A percentile compares a stretch with the other conserved stretches of the same genome.
These are phyloP conservation scores for Amblyopsis hoosieri DNA, from an alignment of 2,797 vertebrate species.

Conservation along the genomic window DNA sequence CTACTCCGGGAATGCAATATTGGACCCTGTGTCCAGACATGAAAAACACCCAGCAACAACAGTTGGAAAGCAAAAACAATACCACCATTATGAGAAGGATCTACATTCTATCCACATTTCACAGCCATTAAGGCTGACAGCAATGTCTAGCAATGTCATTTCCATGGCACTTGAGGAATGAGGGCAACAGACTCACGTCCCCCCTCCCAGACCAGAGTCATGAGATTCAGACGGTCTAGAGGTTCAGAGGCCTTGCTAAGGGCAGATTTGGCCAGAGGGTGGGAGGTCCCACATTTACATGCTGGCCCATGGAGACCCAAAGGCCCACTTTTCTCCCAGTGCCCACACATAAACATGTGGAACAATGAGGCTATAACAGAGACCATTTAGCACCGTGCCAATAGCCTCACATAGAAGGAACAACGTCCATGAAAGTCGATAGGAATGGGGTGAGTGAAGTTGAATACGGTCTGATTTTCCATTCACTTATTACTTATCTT, in stretches of 20 bases:
- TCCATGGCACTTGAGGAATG: slow-evolving; percentile 11
- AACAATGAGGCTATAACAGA: slow-evolving; percentile 25
- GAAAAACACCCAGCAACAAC: background rate
- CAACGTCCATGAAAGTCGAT: slow-evolving; percentile 21
- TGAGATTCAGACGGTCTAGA: slow-evolving; percentile 12
- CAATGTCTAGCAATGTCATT: background rate
- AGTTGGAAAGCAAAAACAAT: background rate
- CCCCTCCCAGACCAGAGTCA: slow-evolving; percentile 31
- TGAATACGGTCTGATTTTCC: too few species aligned
- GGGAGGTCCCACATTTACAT: slow-evolving; percentile 39
- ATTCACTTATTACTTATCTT: too few species aligned
- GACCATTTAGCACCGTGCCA: slow-evolving; percentile 17
- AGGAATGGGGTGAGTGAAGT: slow-evolving; percentile 31
- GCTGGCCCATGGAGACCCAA: slow-evolving; percentile 36
- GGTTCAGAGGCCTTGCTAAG: slow-evolving; percentile 32
- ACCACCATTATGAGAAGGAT: background rate
- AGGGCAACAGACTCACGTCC: slow-evolving; percentile 4
- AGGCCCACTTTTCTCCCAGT: slow-evolving; percentile 47
- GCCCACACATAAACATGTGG: slow-evolving; percentile 19
- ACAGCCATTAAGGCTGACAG: slow-evolving; percentile 1
- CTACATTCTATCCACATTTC: slow-evolving; percentile 1
- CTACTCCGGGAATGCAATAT: background rate
- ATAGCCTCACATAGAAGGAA: slow-evolving; percentile 35
- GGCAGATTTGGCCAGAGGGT: slow-evolving; percentile 17
- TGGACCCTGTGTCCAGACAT: background rate